Evolutionary conservation across 2,113 vertebrate species (phyloP).

Genomic region (Macrotis lagotis): DNA sequence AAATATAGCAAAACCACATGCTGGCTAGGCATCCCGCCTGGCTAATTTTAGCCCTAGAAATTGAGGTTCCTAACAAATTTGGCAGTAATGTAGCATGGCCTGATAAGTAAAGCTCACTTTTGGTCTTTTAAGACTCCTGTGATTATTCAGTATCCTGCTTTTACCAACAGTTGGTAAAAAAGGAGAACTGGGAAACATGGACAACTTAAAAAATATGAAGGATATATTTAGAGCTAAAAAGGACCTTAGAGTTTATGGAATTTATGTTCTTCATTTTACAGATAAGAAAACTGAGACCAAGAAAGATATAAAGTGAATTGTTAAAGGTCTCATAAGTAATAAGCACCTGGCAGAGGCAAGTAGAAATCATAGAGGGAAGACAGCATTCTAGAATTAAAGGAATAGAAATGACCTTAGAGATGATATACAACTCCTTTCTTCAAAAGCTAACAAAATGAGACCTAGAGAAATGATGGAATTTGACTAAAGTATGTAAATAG

Average conservation of each 20-base stretch:
- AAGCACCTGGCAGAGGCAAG: slow-evolving; percentile 4
- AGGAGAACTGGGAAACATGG: slow-evolving; percentile 30
- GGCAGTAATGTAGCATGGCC: slow-evolving; percentile 73
- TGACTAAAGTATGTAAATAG: background rate
- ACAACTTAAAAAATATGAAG: slow-evolving; percentile 22
- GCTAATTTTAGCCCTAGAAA: slow-evolving; percentile 77
- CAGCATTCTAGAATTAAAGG: background rate
- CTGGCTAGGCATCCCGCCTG: slow-evolving; percentile 65
- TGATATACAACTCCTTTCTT: background rate
- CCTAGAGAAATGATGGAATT: background rate
- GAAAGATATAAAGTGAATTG: background rate
- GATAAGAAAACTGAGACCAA: background rate
- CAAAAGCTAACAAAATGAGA: background rate
- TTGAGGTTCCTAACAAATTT: slow-evolving; percentile 74
- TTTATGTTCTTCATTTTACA: background rate
- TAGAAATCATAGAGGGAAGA: slow-evolving; percentile 27
- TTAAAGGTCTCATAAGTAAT: background rate
- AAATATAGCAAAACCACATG: slow-evolving; percentile 74
- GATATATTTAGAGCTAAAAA: background rate
- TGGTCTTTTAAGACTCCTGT: slow-evolving; percentile 49
- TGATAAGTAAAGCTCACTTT: slow-evolving; percentile 48
- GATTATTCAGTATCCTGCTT: slow-evolving; percentile 8
- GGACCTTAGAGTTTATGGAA: background rate
- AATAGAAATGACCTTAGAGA: slow-evolving; percentile 9
- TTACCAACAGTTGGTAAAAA: slow-evolving; percentile 37